These are phyloP conservation scores for Zoroaster sp. DNA, from an alignment of 53 echinoderm and acorn worm species.

Conservation along the genomic window DNA sequence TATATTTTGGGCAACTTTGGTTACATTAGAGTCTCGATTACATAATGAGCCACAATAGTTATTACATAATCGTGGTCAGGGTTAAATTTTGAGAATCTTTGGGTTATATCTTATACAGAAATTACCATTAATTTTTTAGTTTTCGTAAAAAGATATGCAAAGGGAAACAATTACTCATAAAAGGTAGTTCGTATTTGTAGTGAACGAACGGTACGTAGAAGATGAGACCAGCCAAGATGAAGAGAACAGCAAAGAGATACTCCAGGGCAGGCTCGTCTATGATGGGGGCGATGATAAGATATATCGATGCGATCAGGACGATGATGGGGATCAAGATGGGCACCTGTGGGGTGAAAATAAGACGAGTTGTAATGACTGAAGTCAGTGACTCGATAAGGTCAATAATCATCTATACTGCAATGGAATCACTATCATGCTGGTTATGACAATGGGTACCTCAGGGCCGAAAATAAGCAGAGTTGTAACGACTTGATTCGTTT, in stretches of 20 bases:
- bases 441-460: too few relatives aligned
- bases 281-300: conserved; percentile 91
- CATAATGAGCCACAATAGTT: too few relatives aligned
- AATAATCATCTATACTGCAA: too few relatives aligned
- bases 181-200: conserved; percentile 72
- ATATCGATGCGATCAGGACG: conserved; percentile 82
- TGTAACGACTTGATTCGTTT: too few relatives aligned
- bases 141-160: background rate
- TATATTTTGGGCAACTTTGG: too few relatives aligned
- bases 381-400: too few relatives aligned
- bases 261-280: conserved; percentile 86
- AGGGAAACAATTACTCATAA: conserved; percentile 73
- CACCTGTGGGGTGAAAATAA: conserved; percentile 54
- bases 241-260: conserved; percentile 91
- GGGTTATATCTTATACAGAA: background rate
- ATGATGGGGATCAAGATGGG: conserved; percentile 89
- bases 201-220: conserved; percentile 93
- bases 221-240: conserved; percentile 90
- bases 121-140: background rate
- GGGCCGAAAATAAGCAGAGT: too few relatives aligned
- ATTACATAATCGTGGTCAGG: too few relatives aligned
- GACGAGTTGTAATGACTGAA: background rate
- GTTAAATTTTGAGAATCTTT: too few relatives aligned
- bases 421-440: too few relatives aligned
- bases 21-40: too few relatives aligned